Evolutionary conservation across 2,113 vertebrate species (phyloP), one percentile per base, ranked within the genome.

Genomic region (Polyodon spathula): DNA sequence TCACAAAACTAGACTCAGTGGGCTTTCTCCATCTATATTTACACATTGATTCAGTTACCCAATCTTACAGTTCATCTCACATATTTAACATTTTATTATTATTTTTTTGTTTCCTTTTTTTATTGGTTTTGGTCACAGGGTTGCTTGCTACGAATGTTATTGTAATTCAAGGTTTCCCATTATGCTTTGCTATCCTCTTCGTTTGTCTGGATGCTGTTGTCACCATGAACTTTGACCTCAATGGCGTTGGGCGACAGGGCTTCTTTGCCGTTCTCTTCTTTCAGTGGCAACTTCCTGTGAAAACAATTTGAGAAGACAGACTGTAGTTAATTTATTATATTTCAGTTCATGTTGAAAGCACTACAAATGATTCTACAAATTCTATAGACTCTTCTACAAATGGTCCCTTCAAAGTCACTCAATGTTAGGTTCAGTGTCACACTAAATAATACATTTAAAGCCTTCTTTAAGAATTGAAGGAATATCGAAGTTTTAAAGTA

Each of bases 251-350:
- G 87, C 81, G 88, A 97, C 84, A 97, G 83, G 70, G 83, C 89
- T 83, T 97, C 96, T 85, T 96, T 97, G 54, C 93, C 96, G 68
- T 95, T 97, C 84, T 97, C 95, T 69, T 98, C 95, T 86, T 97
- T 98, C 81, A 97, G 86, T 68, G 94, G 95, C 64, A 97, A 77
- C 81, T 97, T 97, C 88, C 96, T 98, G 81, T 8, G 50, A 71
- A 37, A 10, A 69, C 55, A 75, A 43, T 27, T 27, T 27, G 27
- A 27, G 27, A 27, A 27, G 27, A 27, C 27, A 1, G 27, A 27
- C 27, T 27, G 27, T 27, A 27, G 27, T 27, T 27, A 27, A 68
- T 69, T 6, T 69, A 61, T 59, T 63, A 62, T 5, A 52, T 41
- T 27, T 27, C 1, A n/a, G 27, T 27, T 27, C 27, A 27, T 27